These are phyloP conservation scores for Syngnathus scovelli DNA, from an alignment of 2,113 vertebrate genomes.

Conservation along the genomic window DNA sequence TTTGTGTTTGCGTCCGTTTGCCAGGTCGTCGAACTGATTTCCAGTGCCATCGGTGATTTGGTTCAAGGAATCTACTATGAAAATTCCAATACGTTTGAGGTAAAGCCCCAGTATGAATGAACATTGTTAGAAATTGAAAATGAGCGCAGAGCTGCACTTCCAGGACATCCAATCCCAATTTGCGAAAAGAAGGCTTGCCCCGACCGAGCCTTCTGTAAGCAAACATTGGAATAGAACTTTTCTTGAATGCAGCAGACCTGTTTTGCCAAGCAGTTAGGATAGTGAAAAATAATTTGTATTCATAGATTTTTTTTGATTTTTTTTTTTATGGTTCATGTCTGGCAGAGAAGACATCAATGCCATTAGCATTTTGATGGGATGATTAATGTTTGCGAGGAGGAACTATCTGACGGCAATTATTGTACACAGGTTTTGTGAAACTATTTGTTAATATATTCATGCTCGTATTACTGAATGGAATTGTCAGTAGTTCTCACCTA, in stretches of 20 bases:
- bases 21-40: slow-evolving; percentile 93
- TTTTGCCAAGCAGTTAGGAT: neutral
- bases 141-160: neutral
- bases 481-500: neutral
- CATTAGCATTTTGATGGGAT: neutral
- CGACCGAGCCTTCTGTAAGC: neutral
- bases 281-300: neutral
- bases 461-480: neutral
- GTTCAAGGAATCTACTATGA: slow-evolving; percentile 94
- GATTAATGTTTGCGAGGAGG: neutral
- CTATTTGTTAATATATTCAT: neutral
- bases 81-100: slow-evolving; percentile 76
- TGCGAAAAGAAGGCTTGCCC: too few relatives aligned
- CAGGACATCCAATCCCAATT: neutral
- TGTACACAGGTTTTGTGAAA: neutral
- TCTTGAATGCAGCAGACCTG: neutral
- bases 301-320: neutral
- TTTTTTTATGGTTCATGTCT: neutral
- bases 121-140: neutral
- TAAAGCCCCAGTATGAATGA: slow-evolving; percentile 46
- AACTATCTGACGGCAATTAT: neutral
- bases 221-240: neutral
- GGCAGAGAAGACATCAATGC: neutral
- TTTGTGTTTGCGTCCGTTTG: slow-evolving; percentile 17
- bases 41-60: slow-evolving; percentile 92